A percentile compares a stretch with the other conserved stretches of the same genome.
Evolutionary conservation across 2,888 invertebrate genomes (phyloP).

Genomic region (Platycheirus rosarum): DNA sequence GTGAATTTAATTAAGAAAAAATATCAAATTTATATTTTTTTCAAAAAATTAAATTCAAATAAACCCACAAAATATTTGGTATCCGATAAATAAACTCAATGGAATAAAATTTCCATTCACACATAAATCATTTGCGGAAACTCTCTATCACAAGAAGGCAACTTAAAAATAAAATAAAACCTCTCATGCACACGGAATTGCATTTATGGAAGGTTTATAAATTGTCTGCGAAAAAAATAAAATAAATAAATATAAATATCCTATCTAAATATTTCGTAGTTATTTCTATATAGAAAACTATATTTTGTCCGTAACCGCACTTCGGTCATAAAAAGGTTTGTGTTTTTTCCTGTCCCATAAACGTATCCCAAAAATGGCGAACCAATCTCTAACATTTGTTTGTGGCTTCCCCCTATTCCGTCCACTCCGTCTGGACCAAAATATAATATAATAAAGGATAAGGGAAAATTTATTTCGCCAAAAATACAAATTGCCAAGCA

Average conservation of each 20-base stretch:
- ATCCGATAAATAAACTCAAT: not conserved
- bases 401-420: constrained; percentile 2
- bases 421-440: not conserved
- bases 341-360: no score
- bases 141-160: constrained; percentile 9
- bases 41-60: not conserved
- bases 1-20: no score
- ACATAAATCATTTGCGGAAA: not conserved
- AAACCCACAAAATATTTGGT: not conserved
- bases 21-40: no score
- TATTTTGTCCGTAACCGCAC: not conserved
- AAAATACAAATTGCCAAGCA: constrained; percentile 44
- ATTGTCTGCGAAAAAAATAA: no score
- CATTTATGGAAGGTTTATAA: constrained; percentile 39
- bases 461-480: constrained; percentile 49
- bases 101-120: not conserved
- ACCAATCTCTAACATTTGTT: constrained; percentile 23
- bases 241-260: no score
- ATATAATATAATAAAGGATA: constrained; percentile 9
- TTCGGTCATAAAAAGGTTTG: no score
- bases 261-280: constrained; percentile 12
- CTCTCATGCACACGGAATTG: constrained; percentile 7
- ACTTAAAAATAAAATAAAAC: not conserved
- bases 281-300: no score
- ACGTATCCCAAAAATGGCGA: not conserved